phyloP scores from a whole-genome alignment of 1,140 invertebrate genomes.

The Drosophila punjabiensis region DNA sequence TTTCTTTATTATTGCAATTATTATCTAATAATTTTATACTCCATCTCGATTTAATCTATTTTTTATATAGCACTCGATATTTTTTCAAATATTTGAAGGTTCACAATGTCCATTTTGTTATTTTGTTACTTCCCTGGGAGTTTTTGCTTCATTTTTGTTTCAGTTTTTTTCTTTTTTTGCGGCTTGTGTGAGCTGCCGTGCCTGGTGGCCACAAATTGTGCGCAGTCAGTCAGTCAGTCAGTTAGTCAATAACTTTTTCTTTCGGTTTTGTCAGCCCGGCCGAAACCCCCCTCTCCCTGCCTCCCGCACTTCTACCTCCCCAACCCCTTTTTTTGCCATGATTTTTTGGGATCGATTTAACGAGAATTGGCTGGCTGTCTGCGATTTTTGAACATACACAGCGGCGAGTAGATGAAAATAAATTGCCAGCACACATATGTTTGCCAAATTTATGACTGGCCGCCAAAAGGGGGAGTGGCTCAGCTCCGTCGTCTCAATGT shows the following conservation, averaged over 20 bases:
- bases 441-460: conserved; percentile 63
- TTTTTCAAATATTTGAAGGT: not conserved
- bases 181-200: conserved; percentile 31
- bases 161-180: conserved; percentile 1
- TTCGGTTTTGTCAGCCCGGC: conserved; percentile 43
- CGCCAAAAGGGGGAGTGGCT: conserved; percentile 17
- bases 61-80: not conserved
- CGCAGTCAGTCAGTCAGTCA: conserved; percentile 35
- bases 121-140: not conserved
- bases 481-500: conserved; percentile 17
- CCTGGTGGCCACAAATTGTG: conserved; percentile 59
- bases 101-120: not conserved
- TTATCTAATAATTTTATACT: not conserved
- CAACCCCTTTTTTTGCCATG: not conserved
- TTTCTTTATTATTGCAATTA: not conserved
- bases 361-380: conserved; percentile 65
- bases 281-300: not conserved
- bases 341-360: conserved; percentile 64
- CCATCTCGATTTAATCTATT: too few species aligned
- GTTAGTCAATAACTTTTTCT: conserved; percentile 41
- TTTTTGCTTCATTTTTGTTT: not conserved
- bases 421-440: conserved; percentile 79
- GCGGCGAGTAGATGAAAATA: conserved; percentile 69
- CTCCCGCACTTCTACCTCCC: not conserved
- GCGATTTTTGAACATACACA: conserved; percentile 56